Evolutionary conservation across 2,797 vertebrate genomes (phyloP).

Genomic region (Helicolenus hilgendorfi): DNA sequence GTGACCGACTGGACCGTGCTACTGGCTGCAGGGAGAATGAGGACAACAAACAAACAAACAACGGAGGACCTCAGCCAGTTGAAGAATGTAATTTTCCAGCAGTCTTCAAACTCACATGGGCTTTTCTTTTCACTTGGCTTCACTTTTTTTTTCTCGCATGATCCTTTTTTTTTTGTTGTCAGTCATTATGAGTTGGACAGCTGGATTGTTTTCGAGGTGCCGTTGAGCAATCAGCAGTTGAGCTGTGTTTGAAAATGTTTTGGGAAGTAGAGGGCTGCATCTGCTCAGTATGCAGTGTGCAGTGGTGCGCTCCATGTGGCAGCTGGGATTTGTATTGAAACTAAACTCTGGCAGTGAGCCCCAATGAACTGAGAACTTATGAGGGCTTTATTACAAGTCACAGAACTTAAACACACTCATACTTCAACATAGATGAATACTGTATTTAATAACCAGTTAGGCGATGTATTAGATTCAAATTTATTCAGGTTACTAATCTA

Average conservation of each 20-base stretch:
- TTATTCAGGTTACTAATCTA: neutral
- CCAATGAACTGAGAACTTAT: conserved; percentile 34
- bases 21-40: neutral
- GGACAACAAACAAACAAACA: neutral
- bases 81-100: neutral
- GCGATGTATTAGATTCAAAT: neutral
- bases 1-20: neutral
- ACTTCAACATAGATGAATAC: neutral
- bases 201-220: conserved; percentile 28
- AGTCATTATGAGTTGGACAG: neutral
- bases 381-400: neutral
- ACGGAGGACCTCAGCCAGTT: neutral
- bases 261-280: conserved; percentile 37
- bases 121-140: neutral
- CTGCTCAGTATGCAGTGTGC: conserved; percentile 55
- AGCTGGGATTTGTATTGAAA: conserved; percentile 44
- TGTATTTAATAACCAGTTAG: neutral
- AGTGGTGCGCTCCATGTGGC: conserved; percentile 60
- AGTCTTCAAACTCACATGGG: no score
- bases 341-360: conserved; percentile 39
- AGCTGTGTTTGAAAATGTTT: conserved; percentile 42
- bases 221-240: conserved; percentile 38
- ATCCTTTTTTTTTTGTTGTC: conserved; percentile 1
- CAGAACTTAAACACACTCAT: neutral
- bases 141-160: neutral